Conservation (phyloP, 2,797 vertebrate species). For the Chaunax sp. region DNA sequence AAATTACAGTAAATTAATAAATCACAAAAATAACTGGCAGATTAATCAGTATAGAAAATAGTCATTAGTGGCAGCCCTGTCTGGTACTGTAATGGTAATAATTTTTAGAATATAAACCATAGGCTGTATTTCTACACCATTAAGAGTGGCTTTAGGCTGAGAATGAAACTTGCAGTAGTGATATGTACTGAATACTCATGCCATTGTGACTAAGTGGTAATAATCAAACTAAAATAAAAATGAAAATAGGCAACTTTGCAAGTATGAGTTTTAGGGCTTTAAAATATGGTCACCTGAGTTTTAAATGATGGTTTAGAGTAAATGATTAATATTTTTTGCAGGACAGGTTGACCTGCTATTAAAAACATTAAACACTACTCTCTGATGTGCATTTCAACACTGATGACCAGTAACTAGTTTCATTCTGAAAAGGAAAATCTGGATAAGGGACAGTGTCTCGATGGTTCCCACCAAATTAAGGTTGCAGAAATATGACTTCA, state of each 20-base stretch:
- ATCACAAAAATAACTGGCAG: too few species aligned
- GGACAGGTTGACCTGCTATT: conserved; percentile 11
- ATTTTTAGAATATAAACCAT: too few species aligned
- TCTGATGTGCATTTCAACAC: not conserved
- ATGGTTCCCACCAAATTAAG: conserved; percentile 5
- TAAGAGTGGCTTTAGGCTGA: too few species aligned
- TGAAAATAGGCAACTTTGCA: not conserved
- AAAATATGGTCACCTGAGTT: not conserved
- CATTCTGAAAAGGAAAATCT: conserved; percentile 14
- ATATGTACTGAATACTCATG: not conserved
- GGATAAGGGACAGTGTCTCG: conserved; percentile 10
- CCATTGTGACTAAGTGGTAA: not conserved
- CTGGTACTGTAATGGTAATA: too few species aligned
- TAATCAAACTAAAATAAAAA: conserved; percentile 2
- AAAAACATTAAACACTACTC: conserved; percentile 2
- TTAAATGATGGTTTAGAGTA: not conserved
- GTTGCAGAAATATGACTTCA: conserved; percentile 5
- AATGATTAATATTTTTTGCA: conserved; percentile 18
- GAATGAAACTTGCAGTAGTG: too few species aligned
- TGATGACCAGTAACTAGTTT: conserved; percentile 24
- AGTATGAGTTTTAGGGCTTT: not conserved
- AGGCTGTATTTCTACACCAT: too few species aligned
- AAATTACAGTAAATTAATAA: too few species aligned
- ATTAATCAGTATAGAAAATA: too few species aligned
- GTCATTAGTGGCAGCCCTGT: too few species aligned